Conservation (phyloP, 2,888 invertebrate genomes). For the Deilephila elpenor region DNA sequence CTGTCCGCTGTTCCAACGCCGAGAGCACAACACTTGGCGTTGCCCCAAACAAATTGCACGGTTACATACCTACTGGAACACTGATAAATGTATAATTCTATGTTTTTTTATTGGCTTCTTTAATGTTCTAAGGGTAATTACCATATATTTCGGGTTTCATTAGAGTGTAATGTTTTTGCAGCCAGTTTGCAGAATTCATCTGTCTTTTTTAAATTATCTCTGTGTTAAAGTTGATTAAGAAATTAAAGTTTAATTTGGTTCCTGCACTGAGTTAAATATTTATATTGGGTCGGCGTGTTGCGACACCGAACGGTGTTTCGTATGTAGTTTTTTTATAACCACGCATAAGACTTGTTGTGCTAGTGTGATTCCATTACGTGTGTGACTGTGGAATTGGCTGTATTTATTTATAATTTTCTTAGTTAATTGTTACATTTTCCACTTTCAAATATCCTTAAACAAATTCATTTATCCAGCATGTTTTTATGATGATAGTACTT, state of each 20-base stretch:
- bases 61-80: conserved; percentile 3
- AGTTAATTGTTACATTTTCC: background rate
- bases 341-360: too few species aligned
- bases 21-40: conserved; percentile 17
- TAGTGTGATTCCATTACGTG: background rate
- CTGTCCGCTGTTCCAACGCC: conserved; percentile 8
- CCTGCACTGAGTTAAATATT: too few species aligned
- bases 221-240: too few species aligned
- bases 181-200: background rate
- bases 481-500: background rate
- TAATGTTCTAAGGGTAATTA: too few species aligned
- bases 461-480: background rate
- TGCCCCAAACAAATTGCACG: conserved; percentile 7
- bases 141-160: too few species aligned
- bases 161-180: background rate
- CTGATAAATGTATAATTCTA: conserved; percentile 8
- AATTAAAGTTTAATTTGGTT: too few species aligned
- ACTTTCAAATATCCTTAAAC: background rate
- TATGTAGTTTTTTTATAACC: too few species aligned
- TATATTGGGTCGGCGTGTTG: too few species aligned
- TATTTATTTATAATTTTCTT: background rate
- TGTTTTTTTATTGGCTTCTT: background rate
- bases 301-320: too few species aligned
- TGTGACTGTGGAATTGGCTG: background rate
- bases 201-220: too few species aligned